These are phyloP conservation scores for Margaritifera margaritifera DNA, from an alignment of 2,888 invertebrate genomes.

Conservation along the genomic window DNA sequence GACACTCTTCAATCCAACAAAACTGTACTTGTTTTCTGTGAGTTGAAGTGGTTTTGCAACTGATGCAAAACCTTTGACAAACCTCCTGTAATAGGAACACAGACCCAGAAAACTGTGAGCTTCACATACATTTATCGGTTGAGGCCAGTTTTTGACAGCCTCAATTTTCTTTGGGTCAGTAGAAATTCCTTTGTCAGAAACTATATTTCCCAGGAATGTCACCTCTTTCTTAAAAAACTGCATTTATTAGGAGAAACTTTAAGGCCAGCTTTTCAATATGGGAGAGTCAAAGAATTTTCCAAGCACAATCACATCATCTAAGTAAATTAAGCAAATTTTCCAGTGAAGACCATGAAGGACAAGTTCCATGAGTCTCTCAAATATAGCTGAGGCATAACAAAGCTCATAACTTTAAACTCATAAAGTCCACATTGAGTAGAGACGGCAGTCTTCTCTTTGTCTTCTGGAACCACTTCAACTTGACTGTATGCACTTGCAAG, in stretches of 20 bases:
- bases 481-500: too few relatives aligned
- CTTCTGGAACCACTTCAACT: too few relatives aligned
- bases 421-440: too few relatives aligned
- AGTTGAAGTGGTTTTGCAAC: slow-evolving; percentile 6
- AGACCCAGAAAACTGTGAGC: slow-evolving; percentile 4
- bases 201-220: slow-evolving; percentile 29
- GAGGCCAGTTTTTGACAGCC: background rate
- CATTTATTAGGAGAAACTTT: too few relatives aligned
- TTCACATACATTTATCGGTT: slow-evolving; percentile 2
- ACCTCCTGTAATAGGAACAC: slow-evolving; percentile 6
- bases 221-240: slow-evolving; percentile 22
- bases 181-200: slow-evolving; percentile 1
- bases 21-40: slow-evolving; percentile 2
- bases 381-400: slow-evolving; percentile 11
- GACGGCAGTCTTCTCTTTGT: too few relatives aligned
- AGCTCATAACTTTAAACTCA: too few relatives aligned
- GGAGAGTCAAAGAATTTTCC: too few relatives aligned
- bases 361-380: slow-evolving; percentile 16
- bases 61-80: slow-evolving; percentile 5
- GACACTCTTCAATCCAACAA: background rate
- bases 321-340: slow-evolving; percentile 17
- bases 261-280: too few relatives aligned
- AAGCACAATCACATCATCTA: slow-evolving; percentile 21
- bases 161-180: slow-evolving; percentile 3
- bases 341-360: slow-evolving; percentile 17